Percentiles rank a stretch among this genome's conserved stretches.
phyloP scores from a whole-genome alignment of 2,888 invertebrate species.

The Urechis unicinctus region DNA sequence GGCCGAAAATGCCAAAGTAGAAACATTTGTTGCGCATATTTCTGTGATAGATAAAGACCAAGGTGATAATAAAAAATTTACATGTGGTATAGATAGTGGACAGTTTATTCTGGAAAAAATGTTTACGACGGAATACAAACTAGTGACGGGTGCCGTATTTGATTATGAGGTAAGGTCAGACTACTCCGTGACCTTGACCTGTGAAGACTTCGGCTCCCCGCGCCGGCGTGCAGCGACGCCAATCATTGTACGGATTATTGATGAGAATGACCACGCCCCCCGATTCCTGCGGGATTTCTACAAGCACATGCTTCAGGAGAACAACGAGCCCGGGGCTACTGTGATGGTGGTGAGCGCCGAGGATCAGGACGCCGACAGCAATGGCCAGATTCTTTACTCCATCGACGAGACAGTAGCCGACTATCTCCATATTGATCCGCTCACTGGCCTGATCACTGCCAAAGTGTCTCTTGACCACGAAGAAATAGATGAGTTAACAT shows the following conservation, averaged over 20 bases:
- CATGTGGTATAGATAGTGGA: slow-evolving; percentile 19
- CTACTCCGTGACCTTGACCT: slow-evolving; percentile 53
- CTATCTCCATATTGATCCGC: slow-evolving; percentile 8
- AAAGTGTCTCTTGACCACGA: slow-evolving; percentile 15
- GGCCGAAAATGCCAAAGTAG: slow-evolving; percentile 80
- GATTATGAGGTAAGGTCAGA: slow-evolving; percentile 30
- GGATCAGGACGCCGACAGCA: slow-evolving; percentile 85
- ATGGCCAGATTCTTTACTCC: slow-evolving; percentile 84
- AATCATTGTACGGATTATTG: slow-evolving; percentile 62
- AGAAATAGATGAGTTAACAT: slow-evolving; percentile 5
- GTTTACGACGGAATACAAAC: slow-evolving; percentile 35
- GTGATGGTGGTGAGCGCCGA: slow-evolving; percentile 66
- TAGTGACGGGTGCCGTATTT: slow-evolving; percentile 51
- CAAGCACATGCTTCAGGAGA: slow-evolving; percentile 73
- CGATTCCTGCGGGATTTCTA: slow-evolving; percentile 81
- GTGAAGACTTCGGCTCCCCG: slow-evolving; percentile 71
- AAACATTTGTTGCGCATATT: slow-evolving; percentile 64
- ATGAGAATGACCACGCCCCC: slow-evolving; percentile 92
- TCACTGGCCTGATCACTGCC: slow-evolving; percentile 9
- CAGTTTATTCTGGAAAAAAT: slow-evolving; percentile 16
- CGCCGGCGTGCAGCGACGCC: slow-evolving; percentile 58
- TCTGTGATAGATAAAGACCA: slow-evolving; percentile 75
- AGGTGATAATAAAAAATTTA: slow-evolving; percentile 76
- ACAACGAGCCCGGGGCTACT: slow-evolving; percentile 68
- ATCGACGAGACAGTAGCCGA: slow-evolving; percentile 47